These are phyloP conservation scores for Melanotaenia maccullochi DNA, from an alignment of 2,797 vertebrate genomes.

Conservation along the genomic window DNA sequence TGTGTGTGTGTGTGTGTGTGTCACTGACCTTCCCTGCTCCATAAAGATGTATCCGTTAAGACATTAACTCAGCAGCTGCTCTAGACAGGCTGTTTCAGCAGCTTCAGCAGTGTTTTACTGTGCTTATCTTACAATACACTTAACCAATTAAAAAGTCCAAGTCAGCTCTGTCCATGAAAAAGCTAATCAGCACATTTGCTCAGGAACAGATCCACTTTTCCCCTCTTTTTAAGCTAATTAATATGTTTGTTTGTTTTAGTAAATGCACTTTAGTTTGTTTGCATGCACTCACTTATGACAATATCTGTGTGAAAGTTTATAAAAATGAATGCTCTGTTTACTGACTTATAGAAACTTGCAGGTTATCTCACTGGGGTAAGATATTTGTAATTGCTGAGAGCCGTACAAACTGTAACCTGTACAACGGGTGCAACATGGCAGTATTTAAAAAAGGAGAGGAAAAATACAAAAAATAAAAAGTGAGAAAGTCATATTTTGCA, in stretches of 20 bases:
- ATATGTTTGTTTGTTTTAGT: not conserved
- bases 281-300: not conserved
- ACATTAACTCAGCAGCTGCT: conserved; percentile 73
- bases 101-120: conserved; percentile 49
- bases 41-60: conserved; percentile 71
- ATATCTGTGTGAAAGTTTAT: not conserved
- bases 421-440: not conserved
- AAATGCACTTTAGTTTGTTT: not conserved
- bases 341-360: conserved; percentile 36
- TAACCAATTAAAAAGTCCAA: conserved; percentile 36
- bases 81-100: conserved; percentile 52
- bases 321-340: not conserved
- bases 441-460: too few species aligned
- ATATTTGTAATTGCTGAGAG: conserved; percentile 20
- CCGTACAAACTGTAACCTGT: not conserved
- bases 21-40: conserved; percentile 80
- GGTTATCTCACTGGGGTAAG: conserved; percentile 15
- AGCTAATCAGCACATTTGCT: not conserved
- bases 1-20: conserved; percentile 44
- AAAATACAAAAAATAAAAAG: not conserved
- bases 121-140: conserved; percentile 40
- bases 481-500: not conserved
- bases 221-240: not conserved
- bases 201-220: not conserved
- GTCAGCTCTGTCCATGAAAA: conserved; percentile 41